Conservation (phyloP, 1,140 invertebrate species). For the Venustaconcha ellipsiformis region DNA sequence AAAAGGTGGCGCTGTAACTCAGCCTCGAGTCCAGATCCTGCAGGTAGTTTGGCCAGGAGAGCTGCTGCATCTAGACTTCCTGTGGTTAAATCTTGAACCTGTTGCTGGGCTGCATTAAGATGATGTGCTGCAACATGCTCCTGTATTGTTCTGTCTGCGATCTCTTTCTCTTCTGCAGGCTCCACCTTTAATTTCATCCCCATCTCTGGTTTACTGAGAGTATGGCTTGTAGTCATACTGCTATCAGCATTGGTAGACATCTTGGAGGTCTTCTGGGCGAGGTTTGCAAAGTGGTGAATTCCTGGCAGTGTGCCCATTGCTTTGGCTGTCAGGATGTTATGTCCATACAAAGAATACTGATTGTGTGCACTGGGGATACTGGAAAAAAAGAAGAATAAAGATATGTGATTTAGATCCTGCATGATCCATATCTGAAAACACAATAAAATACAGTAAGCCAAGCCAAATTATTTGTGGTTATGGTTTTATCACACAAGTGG, state of each 20-base stretch:
- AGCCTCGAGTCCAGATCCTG: conserved; percentile 15
- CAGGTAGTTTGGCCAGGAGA: conserved; percentile 20
- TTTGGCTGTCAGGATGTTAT: conserved; percentile 9
- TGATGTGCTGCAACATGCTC: conserved; percentile 32
- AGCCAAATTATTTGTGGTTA: too few relatives aligned
- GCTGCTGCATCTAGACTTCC: conserved; percentile 22
- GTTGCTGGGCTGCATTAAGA: conserved; percentile 29
- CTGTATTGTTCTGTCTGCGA: conserved; percentile 33
- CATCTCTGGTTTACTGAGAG: not conserved
- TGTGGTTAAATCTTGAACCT: conserved; percentile 25
- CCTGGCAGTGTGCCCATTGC: conserved; percentile 23
- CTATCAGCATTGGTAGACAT: not conserved
- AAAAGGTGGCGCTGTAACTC: conserved; percentile 16
- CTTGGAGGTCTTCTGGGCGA: conserved; percentile 8
- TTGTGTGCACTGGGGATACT: conserved; percentile 31
- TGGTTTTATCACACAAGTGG: too few relatives aligned
- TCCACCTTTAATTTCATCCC: conserved; percentile 32
- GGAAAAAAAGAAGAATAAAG: not conserved
- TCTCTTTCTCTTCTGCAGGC: conserved; percentile 27
- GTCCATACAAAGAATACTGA: conserved; percentile 6
- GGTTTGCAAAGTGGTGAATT: conserved; percentile 25
- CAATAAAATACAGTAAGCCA: too few relatives aligned
- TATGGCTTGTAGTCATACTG: too few relatives aligned
- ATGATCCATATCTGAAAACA: too few relatives aligned
- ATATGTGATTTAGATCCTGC: too few relatives aligned